Base-by-base conservation (phyloP, 1,140 invertebrate genomes). In the Ceratosolen fusciceps region DNA sequence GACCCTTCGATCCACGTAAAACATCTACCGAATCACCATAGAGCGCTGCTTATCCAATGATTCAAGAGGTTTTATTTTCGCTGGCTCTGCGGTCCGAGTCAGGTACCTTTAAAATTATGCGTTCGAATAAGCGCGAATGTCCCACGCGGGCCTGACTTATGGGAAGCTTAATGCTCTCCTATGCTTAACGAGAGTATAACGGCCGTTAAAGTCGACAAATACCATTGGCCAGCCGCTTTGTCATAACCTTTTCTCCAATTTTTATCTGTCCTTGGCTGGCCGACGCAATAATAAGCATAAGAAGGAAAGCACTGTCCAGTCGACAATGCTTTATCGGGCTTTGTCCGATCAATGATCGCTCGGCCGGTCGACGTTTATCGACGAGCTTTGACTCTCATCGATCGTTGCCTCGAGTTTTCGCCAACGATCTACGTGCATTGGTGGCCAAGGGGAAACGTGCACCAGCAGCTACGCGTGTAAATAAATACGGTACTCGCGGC, bases 51-150 rank as follows among this genome's bases (percentile, higher is more conserved):
- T 74, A 54, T 62, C 77, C 74, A 74, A 68, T 80, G 74, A 74
- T 79, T 74, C 73, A 80, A 47, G 31, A 75, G 29, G 65, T 71
- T 80, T 80, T 71, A 43, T 74, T 74, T 74, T 70, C 62, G 65
- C 37, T 75, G 52, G 39, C 65, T 75, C 75, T 37, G 29, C 26
- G 47, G 43, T 21, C 68, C 37, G 34, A 26, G 10, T 37, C n/a
- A 70, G 29, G 49, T 47, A 34, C n/a, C 70, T 81, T 81, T n/a
- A n/a, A n/a, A 75, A 81, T 79, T 79, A 75, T 75, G 62, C 80
- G 71, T 71, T 54, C 72, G n/a, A n/a, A 58, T 68, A 67, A 73
- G 56, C 76, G 37, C 65, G 73, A 73, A 74, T 65, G 62, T 65
- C 80, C 24, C 24, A 34, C 26, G 26, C 47, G 21, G 49, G 21